Percentiles rank a stretch among this genome's conserved stretches.
Evolutionary conservation across 1,140 invertebrate genomes (phyloP).

Genomic region (Drosophila sulfurigaster): DNA sequence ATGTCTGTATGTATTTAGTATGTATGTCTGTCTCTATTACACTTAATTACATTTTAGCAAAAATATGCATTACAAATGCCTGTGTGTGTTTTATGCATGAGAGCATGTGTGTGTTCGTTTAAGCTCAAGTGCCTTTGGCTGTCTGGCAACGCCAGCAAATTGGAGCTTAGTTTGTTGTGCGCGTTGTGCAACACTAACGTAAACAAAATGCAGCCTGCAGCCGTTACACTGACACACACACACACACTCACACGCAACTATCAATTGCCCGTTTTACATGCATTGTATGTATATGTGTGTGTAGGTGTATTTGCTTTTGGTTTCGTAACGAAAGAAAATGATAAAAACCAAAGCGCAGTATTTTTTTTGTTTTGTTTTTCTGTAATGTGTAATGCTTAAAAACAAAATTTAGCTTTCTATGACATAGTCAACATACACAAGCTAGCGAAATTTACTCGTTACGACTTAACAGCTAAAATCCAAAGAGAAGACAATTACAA

Average conservation of each 20-base stretch:
- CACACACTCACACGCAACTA: slow-evolving; percentile 2
- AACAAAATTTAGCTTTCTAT: slow-evolving; percentile 25
- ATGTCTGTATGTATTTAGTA: background rate
- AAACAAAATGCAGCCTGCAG: background rate
- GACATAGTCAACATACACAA: slow-evolving; percentile 26
- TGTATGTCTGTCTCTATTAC: slow-evolving; percentile 20
- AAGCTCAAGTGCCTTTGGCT: slow-evolving; percentile 6
- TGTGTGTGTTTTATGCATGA: background rate
- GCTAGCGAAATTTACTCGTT: slow-evolving; percentile 23
- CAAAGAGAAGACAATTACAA: slow-evolving; percentile 16
- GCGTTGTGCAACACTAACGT: slow-evolving; percentile 13
- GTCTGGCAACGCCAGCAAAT: slow-evolving; percentile 3
- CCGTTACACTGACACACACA: slow-evolving; percentile 7
- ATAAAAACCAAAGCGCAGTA: slow-evolving; percentile 7
- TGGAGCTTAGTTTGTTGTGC: background rate
- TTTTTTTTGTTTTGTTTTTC: background rate
- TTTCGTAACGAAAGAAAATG: background rate
- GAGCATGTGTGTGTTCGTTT: background rate
- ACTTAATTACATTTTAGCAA: slow-evolving; percentile 45
- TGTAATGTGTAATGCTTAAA: slow-evolving; percentile 7
- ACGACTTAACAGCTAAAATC: slow-evolving; percentile 28
- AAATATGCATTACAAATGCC: slow-evolving; percentile 23
- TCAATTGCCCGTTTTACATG: background rate
- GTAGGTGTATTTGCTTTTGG: background rate
- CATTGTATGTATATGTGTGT: background rate